Evolutionary conservation across 2,113 vertebrate species (phyloP), one percentile per base, ranked within the genome.

Genomic region (Hippocampus mohnikei): DNA sequence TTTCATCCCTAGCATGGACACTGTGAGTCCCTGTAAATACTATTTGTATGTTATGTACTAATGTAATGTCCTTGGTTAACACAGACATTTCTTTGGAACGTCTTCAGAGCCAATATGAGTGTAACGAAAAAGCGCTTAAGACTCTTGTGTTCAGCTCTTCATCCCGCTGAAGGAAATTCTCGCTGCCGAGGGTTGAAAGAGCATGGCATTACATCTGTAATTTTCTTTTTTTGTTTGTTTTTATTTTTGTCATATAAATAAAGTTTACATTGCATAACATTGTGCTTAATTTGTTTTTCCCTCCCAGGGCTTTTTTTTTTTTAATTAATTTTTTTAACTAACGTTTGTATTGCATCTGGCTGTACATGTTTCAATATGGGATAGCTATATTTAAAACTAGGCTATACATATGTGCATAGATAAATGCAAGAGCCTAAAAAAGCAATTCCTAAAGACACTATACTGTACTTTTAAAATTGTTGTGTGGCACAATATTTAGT

Each of bases 241-340:
- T 95, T 94, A 90, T 95, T 88, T 87, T 81, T 92, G 93, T 84
- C 29, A 16, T 88, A 93, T 98, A 97, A 98, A 99, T 99, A 97
- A 95, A 95, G 92, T 95, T 96, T 95, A 91, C 93, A 91, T 94
- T 95, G 95, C 78, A 88, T 77, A 91, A 87, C 70, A 48, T 63
- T 71, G 79, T 80, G 76, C 85, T 89, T 77, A 83, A 79, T 86
- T 69, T 69, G 67, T 59, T 75, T 73, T 70, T 79, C 72, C 75
- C 71, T 81, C 29, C 23, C 3, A 42, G n/a, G 40, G 40, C 5
- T 42, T 64, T 42, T 64, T 64, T 23, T 12, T 9, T n/a, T n/a
- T n/a, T n/a, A n/a, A n/a, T n/a, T n/a, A n/a, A n/a, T n/a, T n/a
- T n/a, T n/a, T 20, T 0, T n/a, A n/a, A n/a, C n/a, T n/a, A 42